phyloP scores from a whole-genome alignment of 2,797 vertebrate species.

The Limosa lapponica region DNA sequence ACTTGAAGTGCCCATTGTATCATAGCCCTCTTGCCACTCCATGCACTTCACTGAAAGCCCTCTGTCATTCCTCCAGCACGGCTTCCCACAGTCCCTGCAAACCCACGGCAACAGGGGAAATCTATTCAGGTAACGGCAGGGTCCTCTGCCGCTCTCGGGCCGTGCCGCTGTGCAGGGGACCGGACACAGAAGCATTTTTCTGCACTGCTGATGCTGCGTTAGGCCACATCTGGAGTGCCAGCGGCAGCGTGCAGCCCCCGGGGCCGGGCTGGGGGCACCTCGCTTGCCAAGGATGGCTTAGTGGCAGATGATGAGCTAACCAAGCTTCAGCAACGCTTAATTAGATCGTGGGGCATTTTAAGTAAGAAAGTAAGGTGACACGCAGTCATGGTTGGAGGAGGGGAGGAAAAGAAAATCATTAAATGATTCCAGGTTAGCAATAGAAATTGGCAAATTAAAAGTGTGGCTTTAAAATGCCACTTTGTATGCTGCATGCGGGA shows the following conservation, averaged over 20 bases:
- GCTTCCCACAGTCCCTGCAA: neutral
- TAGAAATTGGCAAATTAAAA: neutral
- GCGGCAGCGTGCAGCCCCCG: fast-evolving
- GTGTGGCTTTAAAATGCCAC: neutral
- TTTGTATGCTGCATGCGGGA: neutral
- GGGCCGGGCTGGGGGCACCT: neutral
- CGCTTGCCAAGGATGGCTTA: neutral
- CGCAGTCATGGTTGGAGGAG: neutral
- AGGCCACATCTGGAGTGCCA: neutral
- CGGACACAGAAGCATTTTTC: neutral
- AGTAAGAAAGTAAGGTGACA: neutral
- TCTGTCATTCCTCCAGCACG: fast-evolving
- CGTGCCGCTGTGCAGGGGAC: neutral
- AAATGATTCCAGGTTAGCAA: neutral
- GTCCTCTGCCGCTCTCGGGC: neutral
- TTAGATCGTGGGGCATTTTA: neutral
- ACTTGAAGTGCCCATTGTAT: neutral
- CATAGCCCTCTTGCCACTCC: neutral
- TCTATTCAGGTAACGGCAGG: neutral
- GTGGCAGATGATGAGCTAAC: neutral
- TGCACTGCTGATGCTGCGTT: neutral
- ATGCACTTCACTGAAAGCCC: neutral
- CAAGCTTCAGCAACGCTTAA: neutral
- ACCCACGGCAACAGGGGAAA: neutral
- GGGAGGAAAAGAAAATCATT: neutral